Evolutionary conservation across 2,797 vertebrate genomes (phyloP).

Genomic region (Myiotriccus ornatus): DNA sequence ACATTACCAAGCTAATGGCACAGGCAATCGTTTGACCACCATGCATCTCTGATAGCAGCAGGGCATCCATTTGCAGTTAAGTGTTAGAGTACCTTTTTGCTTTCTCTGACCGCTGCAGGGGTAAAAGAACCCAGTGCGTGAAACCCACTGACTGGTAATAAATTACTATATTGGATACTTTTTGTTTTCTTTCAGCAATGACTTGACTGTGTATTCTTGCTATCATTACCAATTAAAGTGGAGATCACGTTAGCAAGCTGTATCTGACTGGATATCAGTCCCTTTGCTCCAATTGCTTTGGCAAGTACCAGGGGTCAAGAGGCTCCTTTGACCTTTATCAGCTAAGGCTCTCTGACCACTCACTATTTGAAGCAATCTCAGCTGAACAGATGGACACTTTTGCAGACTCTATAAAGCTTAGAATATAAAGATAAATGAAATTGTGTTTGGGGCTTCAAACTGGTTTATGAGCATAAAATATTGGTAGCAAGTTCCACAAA

Average conservation of each 20-base stretch:
- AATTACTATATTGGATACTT: conserved; percentile 82
- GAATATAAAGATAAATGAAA: conserved; percentile 87
- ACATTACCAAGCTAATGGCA: conserved; percentile 80
- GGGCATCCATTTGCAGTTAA: conserved; percentile 77
- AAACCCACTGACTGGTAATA: conserved; percentile 79
- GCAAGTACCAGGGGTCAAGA: conserved; percentile 78
- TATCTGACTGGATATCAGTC: conserved; percentile 74
- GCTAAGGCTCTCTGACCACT: conserved; percentile 79
- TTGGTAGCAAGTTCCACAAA: conserved; percentile 20
- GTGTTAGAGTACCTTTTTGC: conserved; percentile 77
- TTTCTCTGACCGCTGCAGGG: conserved; percentile 78
- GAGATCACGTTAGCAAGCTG: conserved; percentile 60
- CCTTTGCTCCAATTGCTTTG: conserved; percentile 69
- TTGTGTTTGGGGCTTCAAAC: conserved; percentile 62
- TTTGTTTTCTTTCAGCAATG: conserved; percentile 78
- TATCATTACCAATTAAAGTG: conserved; percentile 81
- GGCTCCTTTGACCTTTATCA: conserved; percentile 81
- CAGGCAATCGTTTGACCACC: conserved; percentile 76
- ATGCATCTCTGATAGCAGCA: conserved; percentile 74
- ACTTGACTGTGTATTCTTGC: conserved; percentile 71
- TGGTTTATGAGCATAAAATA: conserved; percentile 71
- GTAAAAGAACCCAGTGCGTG: conserved; percentile 72
- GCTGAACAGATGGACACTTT: conserved; percentile 88
- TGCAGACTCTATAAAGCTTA: conserved; percentile 78
- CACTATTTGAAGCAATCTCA: conserved; percentile 78